These are phyloP conservation scores for Neelides sp. DNA, from an alignment of 1,140 invertebrate species.

Conservation along the genomic window DNA sequence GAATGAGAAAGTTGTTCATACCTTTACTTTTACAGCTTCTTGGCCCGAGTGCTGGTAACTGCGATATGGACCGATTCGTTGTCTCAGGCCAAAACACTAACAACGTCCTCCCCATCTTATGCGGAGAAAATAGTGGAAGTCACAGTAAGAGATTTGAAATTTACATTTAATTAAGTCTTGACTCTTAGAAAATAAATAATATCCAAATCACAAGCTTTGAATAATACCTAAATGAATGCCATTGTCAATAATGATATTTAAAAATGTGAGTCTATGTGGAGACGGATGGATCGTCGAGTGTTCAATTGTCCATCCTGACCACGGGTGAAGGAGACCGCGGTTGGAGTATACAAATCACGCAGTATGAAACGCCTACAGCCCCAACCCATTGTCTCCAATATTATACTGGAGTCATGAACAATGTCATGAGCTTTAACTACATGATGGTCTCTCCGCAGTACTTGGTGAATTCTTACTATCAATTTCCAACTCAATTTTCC, in stretches of 20 bases:
- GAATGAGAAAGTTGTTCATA: too few species aligned
- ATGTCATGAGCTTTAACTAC: constrained; percentile 59
- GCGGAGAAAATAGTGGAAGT: constrained; percentile 60
- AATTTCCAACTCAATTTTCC: neutral
- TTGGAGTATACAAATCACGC: constrained; percentile 52
- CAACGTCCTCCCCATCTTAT: constrained; percentile 51
- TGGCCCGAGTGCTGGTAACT: constrained; percentile 51
- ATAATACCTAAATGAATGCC: constrained; percentile 7
- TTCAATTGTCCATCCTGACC: constrained; percentile 51
- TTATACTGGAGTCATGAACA: constrained; percentile 44
- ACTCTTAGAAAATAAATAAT: too few species aligned
- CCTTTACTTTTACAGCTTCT: constrained; percentile 50
- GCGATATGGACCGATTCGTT: constrained; percentile 52
- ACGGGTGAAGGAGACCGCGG: constrained; percentile 37
- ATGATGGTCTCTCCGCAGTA: constrained; percentile 35
- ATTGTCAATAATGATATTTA: constrained; percentile 4
- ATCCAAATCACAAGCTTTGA: too few species aligned
- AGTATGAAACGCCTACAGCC: constrained; percentile 40
- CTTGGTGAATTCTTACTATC: constrained; percentile 8
- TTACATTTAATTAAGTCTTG: too few species aligned
- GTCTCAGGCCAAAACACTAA: constrained; percentile 56
- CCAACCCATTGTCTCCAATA: constrained; percentile 56
- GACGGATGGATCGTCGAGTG: constrained; percentile 45
- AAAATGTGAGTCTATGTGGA: constrained; percentile 50
- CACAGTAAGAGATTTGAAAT: constrained; percentile 50